Evolutionary conservation across 2,888 invertebrate genomes (phyloP).

Genomic region (Protonemura montana): DNA sequence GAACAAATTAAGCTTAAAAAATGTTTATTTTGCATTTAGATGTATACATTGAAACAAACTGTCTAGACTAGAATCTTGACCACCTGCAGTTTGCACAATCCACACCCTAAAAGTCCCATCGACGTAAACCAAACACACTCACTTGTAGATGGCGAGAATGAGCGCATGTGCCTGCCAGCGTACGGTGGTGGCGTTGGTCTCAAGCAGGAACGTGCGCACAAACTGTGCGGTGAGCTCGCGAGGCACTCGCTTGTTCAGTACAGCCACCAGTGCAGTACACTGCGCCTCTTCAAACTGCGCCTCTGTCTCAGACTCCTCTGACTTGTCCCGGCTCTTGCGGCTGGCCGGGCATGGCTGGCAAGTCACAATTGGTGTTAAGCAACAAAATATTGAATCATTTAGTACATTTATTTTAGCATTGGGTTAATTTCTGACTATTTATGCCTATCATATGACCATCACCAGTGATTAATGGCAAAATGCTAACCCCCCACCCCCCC

Average conservation of each 20-base stretch:
- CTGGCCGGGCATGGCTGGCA: slow-evolving; percentile 50
- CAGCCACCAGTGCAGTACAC: slow-evolving; percentile 72
- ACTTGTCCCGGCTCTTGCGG: slow-evolving; percentile 71
- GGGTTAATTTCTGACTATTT: too few relatives aligned
- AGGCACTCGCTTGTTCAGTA: slow-evolving; percentile 72
- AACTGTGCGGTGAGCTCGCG: slow-evolving; percentile 74
- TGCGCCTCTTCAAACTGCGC: slow-evolving; percentile 73
- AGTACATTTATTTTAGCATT: too few relatives aligned
- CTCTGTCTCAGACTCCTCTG: slow-evolving; percentile 71
- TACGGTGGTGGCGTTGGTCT: slow-evolving; percentile 90
- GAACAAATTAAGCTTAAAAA: too few relatives aligned
- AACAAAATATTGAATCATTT: too few relatives aligned
- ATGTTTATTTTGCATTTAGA: too few relatives aligned
- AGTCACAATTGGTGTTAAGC: too few relatives aligned
- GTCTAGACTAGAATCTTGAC: too few relatives aligned
- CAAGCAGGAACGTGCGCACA: slow-evolving; percentile 88
- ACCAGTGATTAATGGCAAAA: too few relatives aligned
- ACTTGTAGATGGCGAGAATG: slow-evolving; percentile 83
- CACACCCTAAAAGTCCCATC: not conserved
- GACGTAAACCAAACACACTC: slow-evolving; percentile 54
- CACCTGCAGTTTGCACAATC: too few relatives aligned
- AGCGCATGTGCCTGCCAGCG: slow-evolving; percentile 96
- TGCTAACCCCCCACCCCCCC: too few relatives aligned
- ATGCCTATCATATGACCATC: too few relatives aligned
- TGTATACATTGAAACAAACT: too few relatives aligned